Evolutionary conservation across 2,113 vertebrate genomes (phyloP).

Genomic region (Zeus faber): DNA sequence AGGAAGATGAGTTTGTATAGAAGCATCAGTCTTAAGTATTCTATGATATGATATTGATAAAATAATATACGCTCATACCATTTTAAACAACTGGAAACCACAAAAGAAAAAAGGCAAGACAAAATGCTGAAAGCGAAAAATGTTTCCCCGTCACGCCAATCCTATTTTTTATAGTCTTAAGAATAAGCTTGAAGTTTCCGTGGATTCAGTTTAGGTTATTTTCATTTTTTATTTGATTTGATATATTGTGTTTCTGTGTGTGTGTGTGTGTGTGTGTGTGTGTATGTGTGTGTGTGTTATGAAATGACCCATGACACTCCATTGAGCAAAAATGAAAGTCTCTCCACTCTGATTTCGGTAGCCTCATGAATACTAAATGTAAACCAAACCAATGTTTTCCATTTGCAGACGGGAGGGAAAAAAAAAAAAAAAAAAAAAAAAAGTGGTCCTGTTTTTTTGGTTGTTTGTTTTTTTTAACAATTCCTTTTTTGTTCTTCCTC

Average conservation of each 20-base stretch:
- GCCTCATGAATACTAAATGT: conserved; percentile 86
- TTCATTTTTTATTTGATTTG: conserved; percentile 28
- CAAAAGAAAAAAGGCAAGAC: conserved; percentile 47
- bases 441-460: conserved; percentile 60
- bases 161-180: conserved; percentile 58
- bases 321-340: too few species aligned
- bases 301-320: conserved; percentile 59
- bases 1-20: conserved; percentile 51
- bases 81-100: conserved; percentile 68
- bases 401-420: conserved; percentile 79
- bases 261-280: too few species aligned
- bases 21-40: conserved; percentile 39
- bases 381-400: conserved; percentile 78
- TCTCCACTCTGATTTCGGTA: conserved; percentile 75
- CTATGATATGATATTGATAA: conserved; percentile 27
- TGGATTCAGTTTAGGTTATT: conserved; percentile 47
- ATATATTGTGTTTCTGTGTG: conserved; percentile 54
- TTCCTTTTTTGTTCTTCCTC: conserved; percentile 55
- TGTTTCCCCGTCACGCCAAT: conserved; percentile 48
- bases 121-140: conserved; percentile 47
- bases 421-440: too few species aligned
- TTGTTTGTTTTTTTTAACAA: conserved; percentile 49
- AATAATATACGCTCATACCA: conserved; percentile 29
- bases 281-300: conserved; percentile 63
- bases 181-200: conserved; percentile 63